Conservation (phyloP, 2,888 invertebrate genomes). For the Nebria brevicollis region DNA sequence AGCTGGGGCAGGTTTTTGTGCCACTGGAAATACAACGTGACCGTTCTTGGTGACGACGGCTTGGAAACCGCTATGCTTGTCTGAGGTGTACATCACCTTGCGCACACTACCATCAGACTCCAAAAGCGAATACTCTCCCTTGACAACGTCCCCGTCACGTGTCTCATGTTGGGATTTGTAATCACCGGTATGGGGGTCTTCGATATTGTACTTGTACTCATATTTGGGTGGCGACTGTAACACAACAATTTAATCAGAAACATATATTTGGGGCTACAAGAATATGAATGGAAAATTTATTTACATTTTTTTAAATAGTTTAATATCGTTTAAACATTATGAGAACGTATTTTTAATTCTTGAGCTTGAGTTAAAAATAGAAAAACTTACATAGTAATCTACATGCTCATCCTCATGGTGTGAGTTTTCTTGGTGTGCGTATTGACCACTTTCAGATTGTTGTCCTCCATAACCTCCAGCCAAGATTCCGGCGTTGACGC, state of each 20-base stretch:
- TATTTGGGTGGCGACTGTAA: slow-evolving; percentile 28
- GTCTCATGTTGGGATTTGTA: slow-evolving; percentile 29
- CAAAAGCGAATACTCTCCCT: slow-evolving; percentile 37
- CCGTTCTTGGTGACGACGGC: slow-evolving; percentile 34
- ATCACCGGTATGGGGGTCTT: slow-evolving; percentile 40
- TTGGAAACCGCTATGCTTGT: slow-evolving; percentile 34
- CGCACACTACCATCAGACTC: slow-evolving; percentile 37
- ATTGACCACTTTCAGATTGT: slow-evolving; percentile 50
- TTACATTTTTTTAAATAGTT: too few species aligned
- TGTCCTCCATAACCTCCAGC: slow-evolving; percentile 50
- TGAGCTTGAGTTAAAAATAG: neutral
- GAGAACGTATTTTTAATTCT: too few species aligned
- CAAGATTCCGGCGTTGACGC: slow-evolving; percentile 49
- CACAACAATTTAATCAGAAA: neutral
- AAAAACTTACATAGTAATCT: slow-evolving; percentile 38
- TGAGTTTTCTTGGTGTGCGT: slow-evolving; percentile 55
- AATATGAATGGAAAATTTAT: too few species aligned
- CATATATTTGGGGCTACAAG: too few species aligned
- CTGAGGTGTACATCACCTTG: slow-evolving; percentile 37
- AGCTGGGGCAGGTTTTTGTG: slow-evolving; percentile 3
- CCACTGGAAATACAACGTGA: slow-evolving; percentile 18
- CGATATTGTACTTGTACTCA: slow-evolving; percentile 33
- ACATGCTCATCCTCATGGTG: slow-evolving; percentile 33
- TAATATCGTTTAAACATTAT: too few species aligned
- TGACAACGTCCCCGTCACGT: slow-evolving; percentile 37